Conservation (phyloP, 2,113 vertebrate genomes). For the Syrrhaptes paradoxus region DNA sequence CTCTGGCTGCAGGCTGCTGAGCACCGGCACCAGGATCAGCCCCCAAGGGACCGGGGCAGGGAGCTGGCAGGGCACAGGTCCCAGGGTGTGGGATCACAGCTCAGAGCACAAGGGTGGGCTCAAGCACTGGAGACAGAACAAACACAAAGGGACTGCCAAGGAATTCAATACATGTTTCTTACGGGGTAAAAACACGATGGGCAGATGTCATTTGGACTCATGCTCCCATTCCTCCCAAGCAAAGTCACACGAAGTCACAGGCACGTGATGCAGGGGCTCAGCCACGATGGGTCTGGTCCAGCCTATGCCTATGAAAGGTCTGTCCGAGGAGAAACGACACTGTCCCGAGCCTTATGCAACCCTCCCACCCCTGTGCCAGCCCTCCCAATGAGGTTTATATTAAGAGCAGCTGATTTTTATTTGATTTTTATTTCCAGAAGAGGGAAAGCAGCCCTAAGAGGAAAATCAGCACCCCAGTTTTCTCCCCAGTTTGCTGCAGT, state of each 20-base stretch:
- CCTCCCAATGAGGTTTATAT: accelerated
- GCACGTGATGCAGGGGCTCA: accelerated
- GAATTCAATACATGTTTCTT: background rate
- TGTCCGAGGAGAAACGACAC: background rate
- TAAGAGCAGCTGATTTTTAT: background rate
- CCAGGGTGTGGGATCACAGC: background rate
- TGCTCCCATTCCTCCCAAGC: background rate
- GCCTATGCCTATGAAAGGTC: background rate
- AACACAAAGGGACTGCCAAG: background rate
- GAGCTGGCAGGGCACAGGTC: background rate
- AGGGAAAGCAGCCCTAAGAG: background rate
- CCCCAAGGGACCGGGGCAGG: accelerated
- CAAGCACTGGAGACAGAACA: background rate
- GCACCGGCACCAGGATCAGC: background rate
- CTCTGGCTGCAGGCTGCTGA: background rate
- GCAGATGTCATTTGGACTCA: background rate
- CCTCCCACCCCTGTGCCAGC: accelerated
- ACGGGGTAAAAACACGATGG: accelerated
- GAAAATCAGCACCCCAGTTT: background rate
- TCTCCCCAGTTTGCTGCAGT: background rate
- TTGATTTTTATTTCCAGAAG: background rate
- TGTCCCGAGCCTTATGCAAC: background rate
- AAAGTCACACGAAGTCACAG: background rate
- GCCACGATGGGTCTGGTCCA: background rate
- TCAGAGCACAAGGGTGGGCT: background rate